A percentile compares a stretch with the other conserved stretches of the same genome.
Evolutionary conservation across 2,888 invertebrate genomes (phyloP).

Genomic region (Eugnorisma glareosa): DNA sequence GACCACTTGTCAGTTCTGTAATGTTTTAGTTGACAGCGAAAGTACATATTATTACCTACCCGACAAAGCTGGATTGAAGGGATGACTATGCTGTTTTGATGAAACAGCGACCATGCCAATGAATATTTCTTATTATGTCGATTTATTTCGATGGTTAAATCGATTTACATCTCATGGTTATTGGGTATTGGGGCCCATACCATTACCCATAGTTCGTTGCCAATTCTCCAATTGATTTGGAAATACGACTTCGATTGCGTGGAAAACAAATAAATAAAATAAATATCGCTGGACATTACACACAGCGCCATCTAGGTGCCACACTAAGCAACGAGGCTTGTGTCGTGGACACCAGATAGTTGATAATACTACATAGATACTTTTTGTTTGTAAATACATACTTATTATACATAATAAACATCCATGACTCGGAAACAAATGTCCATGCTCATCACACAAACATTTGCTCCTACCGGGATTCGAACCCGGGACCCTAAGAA

Average conservation of each 20-base stretch:
- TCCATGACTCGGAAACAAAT: too few species aligned
- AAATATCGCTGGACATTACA: too few species aligned
- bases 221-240: background rate
- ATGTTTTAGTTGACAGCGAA: constrained; percentile 16
- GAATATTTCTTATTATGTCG: background rate
- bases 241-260: background rate
- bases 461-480: too few species aligned
- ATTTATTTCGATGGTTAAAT: background rate
- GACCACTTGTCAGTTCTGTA: constrained; percentile 22
- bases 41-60: constrained; percentile 20
- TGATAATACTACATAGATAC: too few species aligned
- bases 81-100: background rate
- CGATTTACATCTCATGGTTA: background rate
- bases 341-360: too few species aligned
- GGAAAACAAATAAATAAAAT: too few species aligned
- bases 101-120: background rate
- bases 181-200: background rate
- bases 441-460: too few species aligned
- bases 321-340: too few species aligned
- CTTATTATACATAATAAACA: too few species aligned
- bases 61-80: background rate
- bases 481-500: too few species aligned
- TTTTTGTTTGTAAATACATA: too few species aligned
- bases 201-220: background rate
- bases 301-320: too few species aligned